These are phyloP conservation scores for Brachionus sp. DNA, from an alignment of 1,140 invertebrate species.

Conservation along the genomic window DNA sequence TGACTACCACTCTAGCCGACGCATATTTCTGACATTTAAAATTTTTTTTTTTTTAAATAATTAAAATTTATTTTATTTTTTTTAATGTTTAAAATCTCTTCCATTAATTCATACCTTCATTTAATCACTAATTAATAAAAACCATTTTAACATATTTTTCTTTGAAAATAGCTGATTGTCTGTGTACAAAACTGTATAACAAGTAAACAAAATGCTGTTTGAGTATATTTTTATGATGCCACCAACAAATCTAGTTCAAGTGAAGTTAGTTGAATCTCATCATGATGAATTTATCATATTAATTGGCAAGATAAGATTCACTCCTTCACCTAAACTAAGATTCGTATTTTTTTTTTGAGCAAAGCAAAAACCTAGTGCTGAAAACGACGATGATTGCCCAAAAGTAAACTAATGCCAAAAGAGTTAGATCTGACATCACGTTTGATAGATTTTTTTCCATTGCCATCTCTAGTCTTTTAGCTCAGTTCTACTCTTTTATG, in stretches of 20 bases:
- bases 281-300: neutral
- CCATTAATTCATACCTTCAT: too few relatives aligned
- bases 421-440: constrained; percentile 35
- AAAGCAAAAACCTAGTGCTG: neutral
- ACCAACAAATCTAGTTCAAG: constrained; percentile 15
- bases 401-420: constrained; percentile 43
- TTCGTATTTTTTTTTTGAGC: neutral
- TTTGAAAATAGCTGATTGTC: too few relatives aligned
- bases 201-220: too few relatives aligned
- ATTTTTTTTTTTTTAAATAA: too few relatives aligned
- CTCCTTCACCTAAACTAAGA: constrained; percentile 20
- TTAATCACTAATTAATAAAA: too few relatives aligned
- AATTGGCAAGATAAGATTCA: constrained; percentile 16
- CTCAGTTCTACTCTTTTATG: constrained; percentile 23
- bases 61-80: too few relatives aligned
- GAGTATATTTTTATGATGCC: neutral
- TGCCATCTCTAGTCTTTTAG: constrained; percentile 32
- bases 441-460: neutral
- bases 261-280: constrained; percentile 46
- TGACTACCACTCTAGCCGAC: too few relatives aligned
- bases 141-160: too few relatives aligned
- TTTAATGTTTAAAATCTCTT: too few relatives aligned
- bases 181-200: too few relatives aligned
- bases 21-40: too few relatives aligned
- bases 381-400: neutral